Percentiles rank a stretch among this genome's conserved stretches.
These are phyloP conservation scores for Linepithema humile DNA, from an alignment of 1,140 invertebrate species.

Conservation along the genomic window DNA sequence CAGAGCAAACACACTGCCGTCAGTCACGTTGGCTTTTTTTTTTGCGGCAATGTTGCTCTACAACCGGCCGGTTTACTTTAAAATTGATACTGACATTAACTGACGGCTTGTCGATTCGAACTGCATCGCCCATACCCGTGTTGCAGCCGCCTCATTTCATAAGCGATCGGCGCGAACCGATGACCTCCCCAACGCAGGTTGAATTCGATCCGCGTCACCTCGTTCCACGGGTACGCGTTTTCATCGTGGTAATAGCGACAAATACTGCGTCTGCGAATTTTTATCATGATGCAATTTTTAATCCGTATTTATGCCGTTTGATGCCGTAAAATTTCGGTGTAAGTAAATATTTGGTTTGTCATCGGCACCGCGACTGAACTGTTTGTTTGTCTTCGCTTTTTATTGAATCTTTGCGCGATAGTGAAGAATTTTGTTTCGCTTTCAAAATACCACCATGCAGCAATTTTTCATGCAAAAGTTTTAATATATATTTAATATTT, in stretches of 20 bases:
- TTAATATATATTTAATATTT: not conserved
- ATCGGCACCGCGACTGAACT: not conserved
- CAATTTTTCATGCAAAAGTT: no score
- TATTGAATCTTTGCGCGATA: not conserved
- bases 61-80: slow-evolving; percentile 62
- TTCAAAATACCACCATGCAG: no score
- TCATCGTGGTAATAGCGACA: not conserved
- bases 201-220: not conserved
- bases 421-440: not conserved
- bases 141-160: slow-evolving; percentile 43
- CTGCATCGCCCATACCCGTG: slow-evolving; percentile 1
- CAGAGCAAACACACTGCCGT: slow-evolving; percentile 31
- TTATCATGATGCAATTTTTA: not conserved
- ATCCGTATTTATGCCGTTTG: not conserved
- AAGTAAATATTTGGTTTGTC: slow-evolving; percentile 27
- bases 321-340: not conserved
- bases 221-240: not conserved
- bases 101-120: slow-evolving; percentile 66
- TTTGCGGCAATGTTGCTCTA: slow-evolving; percentile 31
- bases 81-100: slow-evolving; percentile 70
- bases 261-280: not conserved
- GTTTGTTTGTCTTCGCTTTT: not conserved
- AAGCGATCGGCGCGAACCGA: slow-evolving; percentile 3
- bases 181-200: not conserved
- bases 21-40: slow-evolving; percentile 61